phyloP scores from a whole-genome alignment of 2,797 vertebrate genomes.

The Cryptoprocta ferox region DNA sequence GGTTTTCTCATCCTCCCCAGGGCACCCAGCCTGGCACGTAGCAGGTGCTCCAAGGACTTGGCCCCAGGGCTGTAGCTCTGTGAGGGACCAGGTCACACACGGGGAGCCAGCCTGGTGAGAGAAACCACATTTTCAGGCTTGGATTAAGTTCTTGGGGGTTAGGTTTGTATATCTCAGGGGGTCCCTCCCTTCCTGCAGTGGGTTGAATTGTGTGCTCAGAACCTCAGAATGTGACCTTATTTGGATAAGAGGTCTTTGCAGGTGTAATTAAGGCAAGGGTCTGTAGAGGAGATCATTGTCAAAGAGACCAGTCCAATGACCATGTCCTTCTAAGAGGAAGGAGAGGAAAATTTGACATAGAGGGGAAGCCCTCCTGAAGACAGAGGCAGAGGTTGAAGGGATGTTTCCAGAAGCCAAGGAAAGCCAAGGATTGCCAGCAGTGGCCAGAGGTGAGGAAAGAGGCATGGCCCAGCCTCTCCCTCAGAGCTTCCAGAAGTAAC shows the following conservation, averaged over 20 bases:
- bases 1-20: background rate
- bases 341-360: background rate
- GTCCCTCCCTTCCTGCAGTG: background rate
- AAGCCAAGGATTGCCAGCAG: rapidly evolving
- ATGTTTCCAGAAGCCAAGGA: background rate
- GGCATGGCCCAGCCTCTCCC: rapidly evolving
- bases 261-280: background rate
- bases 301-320: too few species aligned
- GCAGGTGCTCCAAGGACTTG: background rate
- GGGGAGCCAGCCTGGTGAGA: background rate
- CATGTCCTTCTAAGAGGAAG: background rate
- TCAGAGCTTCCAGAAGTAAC: background rate
- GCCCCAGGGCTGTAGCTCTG: background rate
- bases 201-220: background rate
- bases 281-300: background rate
- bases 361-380: background rate
- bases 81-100: too few species aligned
- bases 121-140: background rate
- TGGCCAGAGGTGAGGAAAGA: background rate
- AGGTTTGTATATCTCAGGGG: background rate
- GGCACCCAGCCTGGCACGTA: background rate
- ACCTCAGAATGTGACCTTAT: background rate
- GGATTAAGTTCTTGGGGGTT: background rate
- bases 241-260: background rate
- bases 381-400: background rate